Evolutionary conservation across 2,797 vertebrate genomes (phyloP).

Genomic region (Eurystomus glaucurus): DNA sequence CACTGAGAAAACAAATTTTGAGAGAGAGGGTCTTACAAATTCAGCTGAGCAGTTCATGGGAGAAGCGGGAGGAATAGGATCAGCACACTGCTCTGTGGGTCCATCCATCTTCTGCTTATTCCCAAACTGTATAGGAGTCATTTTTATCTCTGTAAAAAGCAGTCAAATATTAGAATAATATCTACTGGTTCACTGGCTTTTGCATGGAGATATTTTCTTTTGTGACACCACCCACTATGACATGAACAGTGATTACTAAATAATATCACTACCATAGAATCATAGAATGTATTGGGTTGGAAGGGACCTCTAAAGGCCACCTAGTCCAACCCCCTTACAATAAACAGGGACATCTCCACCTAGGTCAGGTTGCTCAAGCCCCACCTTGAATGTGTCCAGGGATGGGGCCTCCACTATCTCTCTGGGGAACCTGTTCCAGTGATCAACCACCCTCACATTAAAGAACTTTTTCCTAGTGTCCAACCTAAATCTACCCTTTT

Average conservation of each 20-base stretch:
- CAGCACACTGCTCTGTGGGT: slow-evolving; percentile 89
- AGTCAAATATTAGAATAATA: background rate
- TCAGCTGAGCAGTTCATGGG: slow-evolving; percentile 72
- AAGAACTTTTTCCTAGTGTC: no score
- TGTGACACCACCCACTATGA: background rate
- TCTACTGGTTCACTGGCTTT: background rate
- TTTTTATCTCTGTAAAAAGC: slow-evolving; percentile 74
- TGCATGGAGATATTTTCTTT: background rate
- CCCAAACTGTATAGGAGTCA: slow-evolving; percentile 84
- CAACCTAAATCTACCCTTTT: no score
- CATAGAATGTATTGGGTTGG: no score
- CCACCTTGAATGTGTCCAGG: no score
- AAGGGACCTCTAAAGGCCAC: no score
- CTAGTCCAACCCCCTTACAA: no score
- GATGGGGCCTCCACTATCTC: no score
- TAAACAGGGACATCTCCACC: no score
- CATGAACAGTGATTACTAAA: background rate
- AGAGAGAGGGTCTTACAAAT: slow-evolving; percentile 73
- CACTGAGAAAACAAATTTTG: background rate
- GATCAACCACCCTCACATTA: no score
- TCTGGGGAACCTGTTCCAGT: no score
- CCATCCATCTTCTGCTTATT: slow-evolving; percentile 89
- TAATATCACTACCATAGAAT: background rate
- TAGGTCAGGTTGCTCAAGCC: no score
- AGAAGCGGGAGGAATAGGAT: slow-evolving; percentile 50